Percentiles rank a stretch among this genome's conserved stretches.
Evolutionary conservation across 2,113 vertebrate genomes (phyloP).

Genomic region (Xenopus borealis): DNA sequence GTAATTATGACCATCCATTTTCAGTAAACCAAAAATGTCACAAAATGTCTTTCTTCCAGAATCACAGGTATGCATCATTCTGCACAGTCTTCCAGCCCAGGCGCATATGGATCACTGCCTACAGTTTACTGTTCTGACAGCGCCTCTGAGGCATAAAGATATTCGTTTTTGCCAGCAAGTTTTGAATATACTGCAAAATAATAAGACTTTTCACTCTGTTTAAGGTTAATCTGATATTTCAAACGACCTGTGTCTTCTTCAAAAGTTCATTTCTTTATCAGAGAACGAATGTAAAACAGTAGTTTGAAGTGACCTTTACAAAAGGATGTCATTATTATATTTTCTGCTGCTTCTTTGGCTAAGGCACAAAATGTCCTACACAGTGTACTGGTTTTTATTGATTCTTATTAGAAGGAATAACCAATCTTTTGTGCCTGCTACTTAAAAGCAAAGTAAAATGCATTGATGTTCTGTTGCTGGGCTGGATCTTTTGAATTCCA

Average conservation of each 20-base stretch:
- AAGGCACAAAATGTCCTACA: constrained; percentile 3
- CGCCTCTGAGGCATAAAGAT: constrained; percentile 18
- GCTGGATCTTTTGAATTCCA: constrained; percentile 7
- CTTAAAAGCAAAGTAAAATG: constrained; percentile 13
- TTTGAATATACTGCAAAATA: constrained; percentile 22
- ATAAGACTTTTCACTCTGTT: constrained; percentile 33
- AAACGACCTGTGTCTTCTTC: constrained; percentile 32
- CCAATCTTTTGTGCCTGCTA: constrained; percentile 14
- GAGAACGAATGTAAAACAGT: constrained; percentile 35
- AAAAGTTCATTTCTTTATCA: constrained; percentile 42
- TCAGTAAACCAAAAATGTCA: constrained; percentile 4
- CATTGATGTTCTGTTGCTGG: not conserved
- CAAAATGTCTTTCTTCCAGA: not conserved
- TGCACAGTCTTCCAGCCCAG: constrained; percentile 27
- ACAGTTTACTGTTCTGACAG: constrained; percentile 21
- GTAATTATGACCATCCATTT: not conserved
- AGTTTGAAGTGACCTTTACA: constrained; percentile 28
- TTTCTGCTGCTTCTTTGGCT: constrained; percentile 3
- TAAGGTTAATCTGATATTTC: constrained; percentile 46
- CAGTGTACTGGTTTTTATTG: constrained; percentile 25
- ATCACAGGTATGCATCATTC: not conserved
- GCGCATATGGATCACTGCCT: constrained; percentile 37
- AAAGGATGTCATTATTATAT: constrained; percentile 30
- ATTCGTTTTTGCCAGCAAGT: constrained; percentile 6
- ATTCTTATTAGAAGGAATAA: constrained; percentile 28